Percentiles rank a stretch among this genome's conserved stretches.
phyloP scores from a whole-genome alignment of 2,797 vertebrate species.

The Cyclopterus lumpus region DNA sequence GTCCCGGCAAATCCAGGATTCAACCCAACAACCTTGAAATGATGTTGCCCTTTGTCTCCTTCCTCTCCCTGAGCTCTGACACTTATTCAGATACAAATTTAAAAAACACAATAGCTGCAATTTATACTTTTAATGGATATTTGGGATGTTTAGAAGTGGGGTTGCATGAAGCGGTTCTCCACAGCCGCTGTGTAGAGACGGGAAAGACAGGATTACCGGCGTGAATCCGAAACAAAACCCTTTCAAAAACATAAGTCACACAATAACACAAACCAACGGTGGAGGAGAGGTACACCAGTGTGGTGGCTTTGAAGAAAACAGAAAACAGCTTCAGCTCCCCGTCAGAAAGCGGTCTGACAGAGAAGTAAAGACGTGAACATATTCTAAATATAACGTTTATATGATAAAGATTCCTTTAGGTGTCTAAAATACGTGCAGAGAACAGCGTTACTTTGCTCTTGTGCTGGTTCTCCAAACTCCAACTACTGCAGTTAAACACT shows the following conservation, averaged over 20 bases:
- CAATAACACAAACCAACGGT: too few species aligned
- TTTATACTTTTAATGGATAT: not conserved
- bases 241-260: too few species aligned
- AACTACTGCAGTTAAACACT: not conserved
- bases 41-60: not conserved
- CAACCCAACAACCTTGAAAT: not conserved
- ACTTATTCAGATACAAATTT: not conserved
- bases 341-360: too few species aligned
- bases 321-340: too few species aligned
- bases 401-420: not conserved
- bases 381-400: too few species aligned
- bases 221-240: too few species aligned
- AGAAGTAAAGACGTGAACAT: too few species aligned
- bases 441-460: not conserved
- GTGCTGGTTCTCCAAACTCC: too few species aligned
- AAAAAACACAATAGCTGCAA: constrained; percentile 19
- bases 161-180: not conserved
- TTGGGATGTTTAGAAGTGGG: not conserved
- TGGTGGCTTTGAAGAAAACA: too few species aligned
- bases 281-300: too few species aligned
- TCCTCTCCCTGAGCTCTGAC: not conserved
- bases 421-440: not conserved
- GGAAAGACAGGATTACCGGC: not conserved
- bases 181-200: not conserved
- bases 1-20: not conserved